Percentiles rank a stretch among this genome's conserved stretches.
phyloP scores from a whole-genome alignment of 2,888 invertebrate genomes.

The Nemurella pictetii region DNA sequence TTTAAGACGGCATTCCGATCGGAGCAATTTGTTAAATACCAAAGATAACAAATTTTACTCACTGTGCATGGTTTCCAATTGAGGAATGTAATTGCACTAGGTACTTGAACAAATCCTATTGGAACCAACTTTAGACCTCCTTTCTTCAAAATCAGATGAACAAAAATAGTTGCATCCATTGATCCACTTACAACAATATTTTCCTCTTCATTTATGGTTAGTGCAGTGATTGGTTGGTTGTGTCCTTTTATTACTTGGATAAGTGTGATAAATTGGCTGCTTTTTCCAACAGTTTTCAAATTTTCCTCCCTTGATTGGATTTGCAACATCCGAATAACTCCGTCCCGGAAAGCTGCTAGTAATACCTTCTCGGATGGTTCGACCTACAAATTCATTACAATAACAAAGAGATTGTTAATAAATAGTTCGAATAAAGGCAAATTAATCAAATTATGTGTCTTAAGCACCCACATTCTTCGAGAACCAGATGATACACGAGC shows the following conservation, averaged over 20 bases:
- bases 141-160: background rate
- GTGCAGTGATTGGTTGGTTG: background rate
- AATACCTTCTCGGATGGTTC: background rate
- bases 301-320: background rate
- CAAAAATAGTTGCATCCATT: background rate
- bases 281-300: background rate
- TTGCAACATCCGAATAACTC: background rate
- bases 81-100: background rate
- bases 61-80: background rate
- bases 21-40: background rate
- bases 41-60: background rate
- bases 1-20: background rate
- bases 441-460: no score
- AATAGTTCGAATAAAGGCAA: background rate
- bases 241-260: background rate
- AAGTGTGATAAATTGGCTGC: background rate
- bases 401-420: no score
- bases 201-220: background rate
- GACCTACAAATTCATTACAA: background rate
- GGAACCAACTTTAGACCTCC: background rate
- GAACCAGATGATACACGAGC: background rate
- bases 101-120: background rate
- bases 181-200: background rate
- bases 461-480: background rate
- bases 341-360: background rate